Conservation (phyloP, 2,113 vertebrate genomes). For the Microcebus tavaratra region DNA sequence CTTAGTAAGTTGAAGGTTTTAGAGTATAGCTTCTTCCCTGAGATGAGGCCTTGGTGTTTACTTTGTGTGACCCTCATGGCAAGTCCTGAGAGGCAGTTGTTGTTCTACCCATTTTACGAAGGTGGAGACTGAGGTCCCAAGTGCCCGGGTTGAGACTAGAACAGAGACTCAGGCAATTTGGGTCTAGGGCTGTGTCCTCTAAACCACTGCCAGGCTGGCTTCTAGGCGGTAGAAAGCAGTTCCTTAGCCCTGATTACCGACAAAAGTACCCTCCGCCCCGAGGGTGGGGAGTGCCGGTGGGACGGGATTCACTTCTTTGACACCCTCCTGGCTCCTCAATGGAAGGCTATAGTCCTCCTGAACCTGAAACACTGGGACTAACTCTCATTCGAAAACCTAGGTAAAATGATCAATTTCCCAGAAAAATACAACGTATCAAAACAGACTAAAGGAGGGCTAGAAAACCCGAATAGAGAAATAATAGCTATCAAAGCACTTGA, state of each 20-base stretch:
- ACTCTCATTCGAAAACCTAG: background rate
- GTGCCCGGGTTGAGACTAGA: background rate
- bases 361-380: background rate
- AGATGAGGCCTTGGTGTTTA: background rate
- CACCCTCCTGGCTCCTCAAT: too few species aligned
- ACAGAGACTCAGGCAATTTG: background rate
- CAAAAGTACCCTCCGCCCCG: background rate
- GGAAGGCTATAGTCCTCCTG: background rate
- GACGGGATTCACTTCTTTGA: background rate
- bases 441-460: background rate
- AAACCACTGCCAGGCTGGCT: background rate
- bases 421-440: background rate
- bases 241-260: background rate
- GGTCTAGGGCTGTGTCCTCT: background rate
- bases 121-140: background rate
- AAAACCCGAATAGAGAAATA: background rate
- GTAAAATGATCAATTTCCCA: background rate
- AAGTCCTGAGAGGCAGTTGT: background rate
- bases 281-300: background rate
- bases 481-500: background rate
- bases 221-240: background rate
- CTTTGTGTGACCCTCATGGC: background rate
- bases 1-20: background rate
- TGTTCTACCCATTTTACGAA: background rate
- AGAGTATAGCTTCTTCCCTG: background rate